Base-by-base conservation (phyloP, 2,888 invertebrate genomes). In the Iselma pallidipennis region DNA sequence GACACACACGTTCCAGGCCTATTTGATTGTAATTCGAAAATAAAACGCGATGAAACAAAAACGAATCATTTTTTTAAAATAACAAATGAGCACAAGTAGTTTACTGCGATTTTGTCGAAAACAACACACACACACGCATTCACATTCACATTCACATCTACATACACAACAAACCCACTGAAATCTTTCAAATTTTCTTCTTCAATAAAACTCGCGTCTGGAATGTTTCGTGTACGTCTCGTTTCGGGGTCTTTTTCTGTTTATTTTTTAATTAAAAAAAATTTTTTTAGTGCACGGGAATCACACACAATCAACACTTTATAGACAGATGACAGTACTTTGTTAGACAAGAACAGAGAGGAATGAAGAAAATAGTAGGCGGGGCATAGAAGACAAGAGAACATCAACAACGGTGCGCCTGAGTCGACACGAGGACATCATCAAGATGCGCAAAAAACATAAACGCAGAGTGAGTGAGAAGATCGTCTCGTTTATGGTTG, bases 371-470 rank as follows among this genome's bases (percentile, higher is more conserved):
- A 16, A 37, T 1, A 19, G 75, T 68, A 69, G 74, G 74, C 73
- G 74, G 75, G 62, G 70, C 68, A 62, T 54, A 71, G 61, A 57
- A 67, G 69, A 68, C 67, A 71, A 70, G 69, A 71, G 71, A 74
- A 68, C 68, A 68, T 69, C 74, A 37, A 37, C 37, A 37, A 37
- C 16, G 37, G 72, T 77, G 78, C 78, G 77, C 77, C 67, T 71
- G 74, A 73, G 74, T 73, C 72, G 68, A 74, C 74, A 74, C 74
- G 74, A 74, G 74, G 75, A 71, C 67, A 66, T 65, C 66, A 69
- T 69, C 66, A 72, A 74, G 74, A 75, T 76, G 76, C 77, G 76
- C 76, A 73, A 74, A 70, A 67, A 68, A 37, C 37, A 16, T 16
- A 37, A 16, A 37, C 37, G 16, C 37, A 33, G 7, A 33, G n/a